Evolutionary conservation across 2,888 invertebrate species (phyloP), one percentile per base, ranked within the genome.

Genomic region (Myathropa florea): DNA sequence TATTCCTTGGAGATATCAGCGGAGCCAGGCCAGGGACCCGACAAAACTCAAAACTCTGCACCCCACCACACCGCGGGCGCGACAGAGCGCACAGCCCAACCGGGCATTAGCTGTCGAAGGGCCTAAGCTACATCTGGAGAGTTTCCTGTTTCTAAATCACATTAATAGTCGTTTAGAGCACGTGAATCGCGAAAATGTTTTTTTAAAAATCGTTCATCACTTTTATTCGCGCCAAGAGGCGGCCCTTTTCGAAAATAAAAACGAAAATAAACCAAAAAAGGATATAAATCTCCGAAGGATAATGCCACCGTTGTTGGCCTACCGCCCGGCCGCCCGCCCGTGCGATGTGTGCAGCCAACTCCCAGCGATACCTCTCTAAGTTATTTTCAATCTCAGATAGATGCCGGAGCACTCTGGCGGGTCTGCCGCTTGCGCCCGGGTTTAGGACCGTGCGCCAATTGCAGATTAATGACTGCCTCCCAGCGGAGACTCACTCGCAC

Each of bases 381-480:
- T 75, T 79, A 67, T 86, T 86, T 86, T 64, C 73, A 83, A 86
- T 83, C 86, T 86, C 68, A 77, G 78, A 85, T 83, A 73, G 82
- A 85, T 73, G 77, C 63, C 60, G 33, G 77, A 72, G 71, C 64
- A 68, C 53, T 68, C 75, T 30, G 63, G 39, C 12, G 30, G 18
- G 46, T 46, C 46, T 46, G 61, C 60, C 21, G 59, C 53, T 57
- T 61, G 46, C 46, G 46, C 57, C 24, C 14, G 61, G 76, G 87
- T 77, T 88, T 84, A 65, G 88, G 86, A 77, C 89, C 77, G 88
- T 91, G 91, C 90, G 90, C 89, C 92, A 91, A 92, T 92, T 91
- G 91, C 90, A 92, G 91, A 92, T 92, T 92, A 92, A 92, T 92
- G 92, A 90, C 89, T 83, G 12, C 39, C 23, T 61, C 71, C 30